A percentile compares a stretch with the other conserved stretches of the same genome.
Conservation (phyloP, 2,113 vertebrate species). For the Apodemus speciosus region DNA sequence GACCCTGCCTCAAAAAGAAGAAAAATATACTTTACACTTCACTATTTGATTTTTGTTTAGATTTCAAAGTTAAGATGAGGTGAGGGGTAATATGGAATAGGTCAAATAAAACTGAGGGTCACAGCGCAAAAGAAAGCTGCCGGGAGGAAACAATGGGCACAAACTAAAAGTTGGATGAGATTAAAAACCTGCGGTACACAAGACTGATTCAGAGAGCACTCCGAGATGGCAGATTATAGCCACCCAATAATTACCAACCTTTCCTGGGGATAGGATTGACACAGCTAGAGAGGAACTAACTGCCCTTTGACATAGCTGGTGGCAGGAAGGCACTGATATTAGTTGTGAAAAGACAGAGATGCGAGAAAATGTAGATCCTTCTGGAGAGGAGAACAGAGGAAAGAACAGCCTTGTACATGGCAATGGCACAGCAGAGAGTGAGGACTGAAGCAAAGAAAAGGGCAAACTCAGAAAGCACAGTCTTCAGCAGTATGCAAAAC, state of each 20-base stretch:
- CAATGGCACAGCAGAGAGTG: too few species aligned
- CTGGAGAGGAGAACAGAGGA: background rate
- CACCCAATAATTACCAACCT: background rate
- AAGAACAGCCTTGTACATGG: background rate
- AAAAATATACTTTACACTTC: background rate
- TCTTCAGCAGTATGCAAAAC: background rate
- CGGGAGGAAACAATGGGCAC: background rate
- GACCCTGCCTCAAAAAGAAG: background rate
- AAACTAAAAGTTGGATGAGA: slow-evolving; percentile 2
- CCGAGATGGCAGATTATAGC: background rate
- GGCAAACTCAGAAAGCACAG: background rate
- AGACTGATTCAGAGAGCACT: background rate
- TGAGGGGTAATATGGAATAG: background rate
- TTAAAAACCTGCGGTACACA: background rate
- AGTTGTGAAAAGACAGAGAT: background rate
- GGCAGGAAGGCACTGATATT: background rate
- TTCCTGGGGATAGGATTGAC: background rate
- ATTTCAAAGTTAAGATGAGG: slow-evolving; percentile 30
- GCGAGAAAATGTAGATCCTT: background rate
- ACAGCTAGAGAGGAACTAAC: background rate
- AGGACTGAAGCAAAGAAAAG: too few species aligned
- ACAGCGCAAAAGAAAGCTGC: background rate
- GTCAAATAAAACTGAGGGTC: background rate
- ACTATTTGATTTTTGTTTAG: background rate
- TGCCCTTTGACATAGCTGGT: background rate